Base-by-base conservation (phyloP, 1,140 invertebrate species). In the Hyles vespertilio region DNA sequence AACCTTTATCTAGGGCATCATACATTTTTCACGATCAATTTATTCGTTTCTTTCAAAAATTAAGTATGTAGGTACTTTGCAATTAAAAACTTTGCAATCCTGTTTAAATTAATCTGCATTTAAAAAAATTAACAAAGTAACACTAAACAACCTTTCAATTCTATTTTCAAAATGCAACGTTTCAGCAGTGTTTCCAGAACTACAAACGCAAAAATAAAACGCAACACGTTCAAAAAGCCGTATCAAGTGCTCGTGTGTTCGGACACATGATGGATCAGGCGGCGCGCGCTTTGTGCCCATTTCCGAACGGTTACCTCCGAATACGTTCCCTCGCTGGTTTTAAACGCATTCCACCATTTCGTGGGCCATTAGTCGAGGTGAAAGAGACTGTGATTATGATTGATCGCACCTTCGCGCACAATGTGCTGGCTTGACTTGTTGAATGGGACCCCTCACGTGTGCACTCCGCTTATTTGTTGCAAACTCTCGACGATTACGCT, bases 321-420 rank as follows among this genome's bases (percentile, higher is more conserved):
- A 86, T 82, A 73, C 75, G 67, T 32, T 43, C n/a, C 54, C 54
- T 81, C 72, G 77, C 77, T 77, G 79, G 79, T 84, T 86, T 88
- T 84, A 84, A 85, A 84, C 83, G 77, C 77, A 80, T 80, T 73
- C 76, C 79, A 64, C 74, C 80, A 85, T 88, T 88, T 86, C 73
- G 83, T 80, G 85, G 76, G 63, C 83, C 85, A 88, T 88, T 88
- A 88, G 79, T 71, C 73, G 80, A 81, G 72, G 81, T 86, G 83
- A 88, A 88, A 86, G 81, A 81, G 81, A 67, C 78, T 52, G 71
- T 83, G 80, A 86, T 84, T 88, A 84, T 88, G 85, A 88, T 86
- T 84, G 83, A 88, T 88, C 68, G 75, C 67, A 63, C 65, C 60
- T 63, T 64, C 59, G 50, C 49, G 53, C 63, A 80, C 80, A 81